Base-by-base conservation (phyloP, 2,888 invertebrate species). In the Lycophotia porphyrea region DNA sequence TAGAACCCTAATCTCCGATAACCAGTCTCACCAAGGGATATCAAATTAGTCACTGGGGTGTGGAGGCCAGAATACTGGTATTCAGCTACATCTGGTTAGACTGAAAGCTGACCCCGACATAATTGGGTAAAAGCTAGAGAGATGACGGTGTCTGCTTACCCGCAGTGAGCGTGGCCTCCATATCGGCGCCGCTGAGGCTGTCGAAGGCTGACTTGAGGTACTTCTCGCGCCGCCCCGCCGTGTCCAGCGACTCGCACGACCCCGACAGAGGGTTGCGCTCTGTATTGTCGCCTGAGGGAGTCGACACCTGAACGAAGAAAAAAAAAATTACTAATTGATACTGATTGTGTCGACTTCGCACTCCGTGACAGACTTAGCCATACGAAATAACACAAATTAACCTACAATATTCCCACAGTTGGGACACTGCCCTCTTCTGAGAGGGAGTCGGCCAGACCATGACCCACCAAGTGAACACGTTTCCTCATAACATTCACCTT, bases 271-370 rank as follows among this genome's bases (percentile, higher is more conserved):
- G 97, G 91, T 98, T 98, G 64, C 98, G 96, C 80, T 98, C 98
- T 1, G 98, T 98, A 90, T 98, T 98, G 90, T 98, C 98, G 1
- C 98, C 98, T 77, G 98, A 98, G 0, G 98, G 98, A 0, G 98
- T 98, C 0, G 98, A 98, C 15, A 97, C 98, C 95, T 97, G 90
- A 4, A 18, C 21, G 58, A 1, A 55, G 1, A 52, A 24, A 11
- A 52, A n/a, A 11, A 52, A 11, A n/a, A 52, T 49, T 49, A 9
- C 18, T 47, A 2, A 21, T 47, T 21, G 21, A 47, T 47, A 47
- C 9, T 49, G 49, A 24, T 47, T 47, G 47, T 21, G 21, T 21
- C 5, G 47, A 21, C 8, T 47, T 47, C 7, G 7, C 18, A 18
- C 1, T 8, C 8, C 21, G 7, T 47, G 47, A 47, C 7, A 21